Base-by-base conservation (phyloP, 2,888 invertebrate species). In the Drosophila merina region DNA sequence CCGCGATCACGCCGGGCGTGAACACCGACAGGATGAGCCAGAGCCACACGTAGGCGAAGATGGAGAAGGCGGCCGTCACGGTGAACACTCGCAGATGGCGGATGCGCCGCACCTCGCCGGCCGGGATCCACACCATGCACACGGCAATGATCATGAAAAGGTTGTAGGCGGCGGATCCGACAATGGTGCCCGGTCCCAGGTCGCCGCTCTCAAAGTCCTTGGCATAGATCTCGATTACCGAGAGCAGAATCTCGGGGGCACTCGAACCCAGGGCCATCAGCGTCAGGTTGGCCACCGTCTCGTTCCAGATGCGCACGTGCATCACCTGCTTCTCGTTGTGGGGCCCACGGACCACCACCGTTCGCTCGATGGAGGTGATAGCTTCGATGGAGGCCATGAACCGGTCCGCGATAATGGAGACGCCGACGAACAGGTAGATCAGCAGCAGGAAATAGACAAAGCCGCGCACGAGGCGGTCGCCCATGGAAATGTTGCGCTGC, bases 381-480 rank as follows among this genome's bases (percentile, higher is more conserved):
- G 98, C 98, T 93, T 99, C 99, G 91, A 99, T 99, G 86, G 99
- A 96, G 44, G 98, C 98, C 99, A 99, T 99, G 93, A 99, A 99
- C 67, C 99, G 95, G 92, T 99, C 99, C 79, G 99, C 98, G 77
- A 99, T 96, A 91, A 99, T 99, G 81, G 99, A 99, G 48, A 99
- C 99, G 60, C 99, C 99, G 90, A 99, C 96, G 93, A 99, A 99
- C 91, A 99, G 94, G 92, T 99, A 99, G 86, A 96, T 93, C 92
- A 99, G 94, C 49, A 94, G 93, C 54, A 97, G 81, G 93, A 99
- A 98, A 93, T 99, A 99, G 71, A 97, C 95, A 73, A 96, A 88
- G 45, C 99, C 99, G 31, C 99, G 95, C 68, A 97, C 93, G 74
- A 97, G 93, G 74, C 96, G 94, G 89, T 98, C 97, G 58, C 95